Conservation (phyloP, 2,113 vertebrate genomes). For the Thomomys bottae region DNA sequence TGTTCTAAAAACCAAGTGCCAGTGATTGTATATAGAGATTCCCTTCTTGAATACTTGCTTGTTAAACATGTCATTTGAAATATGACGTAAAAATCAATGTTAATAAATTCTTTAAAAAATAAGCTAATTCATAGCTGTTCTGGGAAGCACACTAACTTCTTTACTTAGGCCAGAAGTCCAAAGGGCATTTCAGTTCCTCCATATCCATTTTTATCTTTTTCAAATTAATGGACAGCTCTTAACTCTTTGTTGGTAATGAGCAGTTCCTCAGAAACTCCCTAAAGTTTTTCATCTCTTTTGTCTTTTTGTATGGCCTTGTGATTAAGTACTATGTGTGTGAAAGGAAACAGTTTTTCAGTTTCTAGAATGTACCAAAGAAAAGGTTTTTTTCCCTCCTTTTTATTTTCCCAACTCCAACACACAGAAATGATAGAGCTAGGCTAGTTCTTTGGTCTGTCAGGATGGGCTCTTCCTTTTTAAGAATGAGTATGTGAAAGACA, state of each 20-base stretch:
- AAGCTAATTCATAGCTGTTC: neutral
- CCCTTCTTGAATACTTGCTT: too few relatives aligned
- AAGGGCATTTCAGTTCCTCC: neutral
- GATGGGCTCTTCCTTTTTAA: neutral
- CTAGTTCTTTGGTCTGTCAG: neutral
- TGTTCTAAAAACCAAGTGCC: too few relatives aligned
- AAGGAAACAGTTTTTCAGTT: neutral
- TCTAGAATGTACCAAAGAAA: neutral
- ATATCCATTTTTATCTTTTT: neutral
- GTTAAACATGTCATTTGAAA: too few relatives aligned
- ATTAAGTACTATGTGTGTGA: neutral
- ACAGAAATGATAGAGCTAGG: neutral
- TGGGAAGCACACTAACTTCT: neutral
- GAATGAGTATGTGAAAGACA: neutral
- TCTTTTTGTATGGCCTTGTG: neutral
- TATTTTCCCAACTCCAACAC: neutral
- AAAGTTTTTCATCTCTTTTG: neutral
- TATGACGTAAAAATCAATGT: too few relatives aligned
- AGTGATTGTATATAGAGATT: too few relatives aligned
- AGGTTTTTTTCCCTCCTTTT: neutral
- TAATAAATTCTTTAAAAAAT: too few relatives aligned
- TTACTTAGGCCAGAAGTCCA: neutral
- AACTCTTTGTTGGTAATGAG: neutral
- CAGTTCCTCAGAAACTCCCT: neutral
- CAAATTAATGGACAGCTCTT: too few relatives aligned